phyloP scores from a whole-genome alignment of 2,113 vertebrate genomes.

The Phaethornis superciliosus region DNA sequence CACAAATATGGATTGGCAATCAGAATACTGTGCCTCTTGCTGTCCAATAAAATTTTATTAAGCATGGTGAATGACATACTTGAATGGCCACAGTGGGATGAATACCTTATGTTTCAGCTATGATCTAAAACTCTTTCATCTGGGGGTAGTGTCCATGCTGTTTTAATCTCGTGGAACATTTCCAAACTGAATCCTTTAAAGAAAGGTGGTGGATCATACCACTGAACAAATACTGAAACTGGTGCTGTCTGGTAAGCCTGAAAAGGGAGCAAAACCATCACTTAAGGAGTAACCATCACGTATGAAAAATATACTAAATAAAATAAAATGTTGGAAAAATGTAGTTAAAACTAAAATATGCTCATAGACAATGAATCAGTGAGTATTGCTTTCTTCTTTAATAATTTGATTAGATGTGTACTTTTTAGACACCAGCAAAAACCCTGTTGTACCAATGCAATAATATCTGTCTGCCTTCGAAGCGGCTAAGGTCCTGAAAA shows the following conservation, averaged over 20 bases:
- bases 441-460: neutral
- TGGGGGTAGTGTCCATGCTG: neutral
- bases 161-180: neutral
- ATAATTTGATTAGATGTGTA: neutral
- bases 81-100: constrained; percentile 12
- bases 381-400: neutral
- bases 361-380: neutral
- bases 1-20: neutral
- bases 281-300: neutral
- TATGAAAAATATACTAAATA: neutral
- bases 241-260: neutral
- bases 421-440: neutral
- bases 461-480: neutral
- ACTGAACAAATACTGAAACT: neutral
- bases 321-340: neutral
- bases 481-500: neutral
- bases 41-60: constrained; percentile 47
- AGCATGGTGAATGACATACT: constrained; percentile 1
- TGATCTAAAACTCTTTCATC: constrained; percentile 4
- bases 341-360: neutral
- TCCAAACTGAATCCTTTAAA: neutral
- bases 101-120: constrained; percentile 41
- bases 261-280: neutral
- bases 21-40: neutral
- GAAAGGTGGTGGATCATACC: neutral